Conservation (phyloP, 2,888 invertebrate species). For the Automeris io region DNA sequence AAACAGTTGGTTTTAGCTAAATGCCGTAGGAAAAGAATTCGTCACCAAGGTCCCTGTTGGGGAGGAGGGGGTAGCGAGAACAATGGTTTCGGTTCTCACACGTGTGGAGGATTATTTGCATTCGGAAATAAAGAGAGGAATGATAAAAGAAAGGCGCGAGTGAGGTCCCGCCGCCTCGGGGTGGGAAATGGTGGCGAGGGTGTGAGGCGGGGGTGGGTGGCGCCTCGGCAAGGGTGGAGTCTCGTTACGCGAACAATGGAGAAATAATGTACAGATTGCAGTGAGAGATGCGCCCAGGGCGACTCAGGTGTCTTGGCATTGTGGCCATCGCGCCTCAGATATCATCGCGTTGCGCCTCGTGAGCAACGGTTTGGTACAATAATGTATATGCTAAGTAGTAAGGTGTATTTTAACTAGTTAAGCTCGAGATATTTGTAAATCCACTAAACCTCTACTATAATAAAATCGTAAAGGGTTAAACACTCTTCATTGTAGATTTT, state of each 20-base stretch:
- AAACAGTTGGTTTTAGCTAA: slow-evolving; percentile 47
- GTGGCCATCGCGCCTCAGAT: slow-evolving; percentile 54
- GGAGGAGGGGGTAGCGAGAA: slow-evolving; percentile 66
- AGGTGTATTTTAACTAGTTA: background rate
- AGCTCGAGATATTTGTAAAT: background rate
- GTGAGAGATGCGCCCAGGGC: slow-evolving; percentile 76
- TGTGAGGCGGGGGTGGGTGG: slow-evolving; percentile 33
- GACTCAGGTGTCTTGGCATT: slow-evolving; percentile 71
- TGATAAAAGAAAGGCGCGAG: slow-evolving; percentile 78
- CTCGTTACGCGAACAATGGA: slow-evolving; percentile 78
- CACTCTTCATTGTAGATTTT: background rate
- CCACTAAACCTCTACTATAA: too few relatives aligned
- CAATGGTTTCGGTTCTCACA: slow-evolving; percentile 79
- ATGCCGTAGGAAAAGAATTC: slow-evolving; percentile 73
- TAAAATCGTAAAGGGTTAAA: too few relatives aligned
- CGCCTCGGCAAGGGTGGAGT: slow-evolving; percentile 47
- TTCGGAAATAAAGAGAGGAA: slow-evolving; percentile 78
- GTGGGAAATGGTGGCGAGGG: slow-evolving; percentile 58
- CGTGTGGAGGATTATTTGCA: slow-evolving; percentile 79
- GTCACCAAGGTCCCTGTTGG: slow-evolving; percentile 73
- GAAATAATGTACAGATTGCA: slow-evolving; percentile 78
- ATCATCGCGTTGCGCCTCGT: slow-evolving; percentile 7
- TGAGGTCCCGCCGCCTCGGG: slow-evolving; percentile 72
- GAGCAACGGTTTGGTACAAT: background rate
- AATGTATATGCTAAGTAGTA: background rate